Conservation (phyloP, 1,140 invertebrate species). For the Aphaenogaster floridana region DNA sequence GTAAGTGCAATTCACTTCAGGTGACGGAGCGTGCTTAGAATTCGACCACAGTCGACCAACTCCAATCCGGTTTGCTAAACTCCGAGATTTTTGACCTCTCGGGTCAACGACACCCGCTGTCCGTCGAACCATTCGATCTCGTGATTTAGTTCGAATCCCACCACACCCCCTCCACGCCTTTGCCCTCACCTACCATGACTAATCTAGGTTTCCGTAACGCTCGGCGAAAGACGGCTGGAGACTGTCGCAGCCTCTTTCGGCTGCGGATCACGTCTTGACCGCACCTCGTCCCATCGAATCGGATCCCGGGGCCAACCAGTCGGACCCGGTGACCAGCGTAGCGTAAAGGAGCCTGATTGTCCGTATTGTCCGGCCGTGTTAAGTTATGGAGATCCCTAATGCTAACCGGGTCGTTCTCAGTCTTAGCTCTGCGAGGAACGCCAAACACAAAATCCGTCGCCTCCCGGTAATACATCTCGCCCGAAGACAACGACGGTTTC, state of each 20-base stretch:
- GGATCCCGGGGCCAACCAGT: slow-evolving; percentile 48
- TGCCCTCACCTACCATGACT: slow-evolving; percentile 69
- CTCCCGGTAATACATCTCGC: slow-evolving; percentile 29
- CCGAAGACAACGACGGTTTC: slow-evolving; percentile 8
- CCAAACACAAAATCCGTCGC: slow-evolving; percentile 19
- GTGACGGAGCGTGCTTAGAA: slow-evolving; percentile 73
- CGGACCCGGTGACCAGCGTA: slow-evolving; percentile 76
- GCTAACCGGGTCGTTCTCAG: slow-evolving; percentile 67
- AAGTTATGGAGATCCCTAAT: slow-evolving; percentile 82
- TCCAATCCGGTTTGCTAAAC: slow-evolving; percentile 37
- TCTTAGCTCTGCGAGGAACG: background rate
- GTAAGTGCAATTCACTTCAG: slow-evolving; percentile 72
- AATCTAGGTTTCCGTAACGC: slow-evolving; percentile 81
- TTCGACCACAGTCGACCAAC: slow-evolving; percentile 15
- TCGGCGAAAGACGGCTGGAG: slow-evolving; percentile 76
- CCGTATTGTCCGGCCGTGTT: slow-evolving; percentile 83
- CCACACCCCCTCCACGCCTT: slow-evolving; percentile 60
- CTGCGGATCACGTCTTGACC: slow-evolving; percentile 85
- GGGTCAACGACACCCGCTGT: slow-evolving; percentile 50
- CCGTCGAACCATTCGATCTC: slow-evolving; percentile 51
- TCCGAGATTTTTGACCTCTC: slow-evolving; percentile 60
- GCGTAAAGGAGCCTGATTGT: slow-evolving; percentile 84
- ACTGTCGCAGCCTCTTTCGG: slow-evolving; percentile 84
- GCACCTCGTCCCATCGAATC: slow-evolving; percentile 76
- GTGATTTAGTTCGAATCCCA: slow-evolving; percentile 39